phyloP scores from a whole-genome alignment of 2,888 invertebrate species.

The Petrolisthes cinctipes region DNA sequence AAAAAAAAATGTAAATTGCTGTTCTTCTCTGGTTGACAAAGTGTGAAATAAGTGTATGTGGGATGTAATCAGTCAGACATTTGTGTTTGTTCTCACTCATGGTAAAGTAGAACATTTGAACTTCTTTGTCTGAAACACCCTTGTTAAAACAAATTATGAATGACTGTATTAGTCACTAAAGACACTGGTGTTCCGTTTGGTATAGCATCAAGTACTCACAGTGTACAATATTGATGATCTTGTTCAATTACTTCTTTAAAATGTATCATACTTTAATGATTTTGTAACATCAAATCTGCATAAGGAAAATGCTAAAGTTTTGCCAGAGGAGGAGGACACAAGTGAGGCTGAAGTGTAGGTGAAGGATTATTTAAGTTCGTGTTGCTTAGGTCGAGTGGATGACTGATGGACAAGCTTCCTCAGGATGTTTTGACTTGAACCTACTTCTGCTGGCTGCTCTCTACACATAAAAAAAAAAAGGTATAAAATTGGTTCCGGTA shows the following conservation, averaged over 20 bases:
- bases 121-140: too few relatives aligned
- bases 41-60: not conserved
- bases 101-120: too few relatives aligned
- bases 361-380: conserved; percentile 15
- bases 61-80: conserved; percentile 3
- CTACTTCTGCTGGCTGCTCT: conserved; percentile 34
- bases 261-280: too few relatives aligned
- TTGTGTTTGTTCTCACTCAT: not conserved
- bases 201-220: too few relatives aligned
- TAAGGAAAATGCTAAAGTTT: not conserved
- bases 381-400: conserved; percentile 15
- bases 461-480: not conserved
- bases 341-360: conserved; percentile 31
- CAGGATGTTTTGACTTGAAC: conserved; percentile 24
- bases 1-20: not conserved
- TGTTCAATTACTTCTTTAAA: too few relatives aligned
- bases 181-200: too few relatives aligned
- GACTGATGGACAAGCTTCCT: conserved; percentile 31
- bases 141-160: too few relatives aligned
- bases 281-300: too few relatives aligned
- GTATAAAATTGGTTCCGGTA: not conserved
- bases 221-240: too few relatives aligned
- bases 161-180: too few relatives aligned
- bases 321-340: not conserved
- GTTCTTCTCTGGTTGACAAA: not conserved